A percentile compares a stretch with the other conserved stretches of the same genome.
Conservation (phyloP, 2,888 invertebrate species). For the Folsomia candida region DNA sequence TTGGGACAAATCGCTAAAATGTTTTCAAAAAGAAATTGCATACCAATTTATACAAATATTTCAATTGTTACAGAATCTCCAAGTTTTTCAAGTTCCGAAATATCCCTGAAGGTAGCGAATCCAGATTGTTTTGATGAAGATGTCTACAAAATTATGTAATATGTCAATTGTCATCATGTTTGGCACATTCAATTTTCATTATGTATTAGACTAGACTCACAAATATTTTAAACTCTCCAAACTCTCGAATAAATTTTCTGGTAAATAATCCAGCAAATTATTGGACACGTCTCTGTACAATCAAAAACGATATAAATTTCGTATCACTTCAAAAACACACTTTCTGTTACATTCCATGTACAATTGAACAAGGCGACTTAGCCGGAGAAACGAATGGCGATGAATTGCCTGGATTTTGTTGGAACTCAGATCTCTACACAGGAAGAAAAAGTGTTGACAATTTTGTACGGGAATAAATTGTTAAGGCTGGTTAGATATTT, state of each 20-base stretch:
- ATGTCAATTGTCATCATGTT: too few relatives aligned
- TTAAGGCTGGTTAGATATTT: too few relatives aligned
- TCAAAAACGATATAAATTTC: too few relatives aligned
- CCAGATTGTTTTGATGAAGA: conserved; percentile 65
- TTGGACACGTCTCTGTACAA: conserved; percentile 65
- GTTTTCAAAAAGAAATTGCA: conserved; percentile 2
- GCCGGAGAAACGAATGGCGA: conserved; percentile 66
- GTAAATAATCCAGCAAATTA: conserved; percentile 68
- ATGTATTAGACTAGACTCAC: conserved; percentile 58
- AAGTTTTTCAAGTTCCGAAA: conserved; percentile 63
- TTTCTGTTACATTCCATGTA: too few relatives aligned
- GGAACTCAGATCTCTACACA: conserved; percentile 69
- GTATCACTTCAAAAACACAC: too few relatives aligned
- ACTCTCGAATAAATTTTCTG: conserved; percentile 65
- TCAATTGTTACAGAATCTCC: conserved; percentile 59
- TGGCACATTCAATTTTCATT: too few relatives aligned
- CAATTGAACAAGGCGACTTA: conserved; percentile 62
- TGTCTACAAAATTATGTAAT: too few relatives aligned
- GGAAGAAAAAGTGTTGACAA: too few relatives aligned
- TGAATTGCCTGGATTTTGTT: conserved; percentile 68
- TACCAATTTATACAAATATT: too few relatives aligned
- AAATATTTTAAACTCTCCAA: conserved; percentile 64
- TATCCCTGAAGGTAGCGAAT: conserved; percentile 63
- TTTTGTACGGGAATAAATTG: not conserved
- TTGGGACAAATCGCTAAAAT: conserved; percentile 62